These are phyloP conservation scores for Lycodopsis pacificus DNA, from an alignment of 2,797 vertebrate species.

Conservation along the genomic window DNA sequence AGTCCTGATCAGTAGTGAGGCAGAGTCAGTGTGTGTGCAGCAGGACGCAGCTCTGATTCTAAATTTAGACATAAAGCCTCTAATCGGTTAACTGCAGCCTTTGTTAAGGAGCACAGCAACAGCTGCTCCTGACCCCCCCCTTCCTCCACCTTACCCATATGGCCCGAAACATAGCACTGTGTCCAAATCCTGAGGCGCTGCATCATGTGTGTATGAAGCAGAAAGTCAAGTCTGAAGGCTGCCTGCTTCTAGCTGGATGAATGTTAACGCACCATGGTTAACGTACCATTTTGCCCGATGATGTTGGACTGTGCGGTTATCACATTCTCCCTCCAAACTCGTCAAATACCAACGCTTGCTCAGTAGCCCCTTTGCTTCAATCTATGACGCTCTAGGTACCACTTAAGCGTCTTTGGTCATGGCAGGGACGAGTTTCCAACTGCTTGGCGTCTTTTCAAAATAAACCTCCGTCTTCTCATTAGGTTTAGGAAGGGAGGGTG, in stretches of 20 bases:
- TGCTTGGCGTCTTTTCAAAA: neutral
- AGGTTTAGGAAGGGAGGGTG: neutral
- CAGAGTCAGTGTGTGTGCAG: neutral
- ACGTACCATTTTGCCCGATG: too few relatives aligned
- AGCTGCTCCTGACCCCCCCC: conserved; percentile 49
- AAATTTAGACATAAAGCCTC: conserved; percentile 72
- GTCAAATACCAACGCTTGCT: neutral
- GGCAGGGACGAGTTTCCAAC: neutral
- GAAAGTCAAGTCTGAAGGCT: neutral
- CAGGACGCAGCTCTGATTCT: conserved; percentile 21
- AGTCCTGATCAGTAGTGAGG: neutral
- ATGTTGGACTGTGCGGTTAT: too few relatives aligned
- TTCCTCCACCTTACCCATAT: conserved; percentile 5
- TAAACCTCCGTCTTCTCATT: neutral
- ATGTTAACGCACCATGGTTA: neutral
- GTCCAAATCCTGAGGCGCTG: neutral
- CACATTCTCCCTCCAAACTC: neutral
- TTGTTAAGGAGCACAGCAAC: conserved; percentile 41
- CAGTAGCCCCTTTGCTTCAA: too few relatives aligned
- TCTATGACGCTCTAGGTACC: neutral
- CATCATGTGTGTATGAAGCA: neutral
- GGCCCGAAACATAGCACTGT: conserved; percentile 1
- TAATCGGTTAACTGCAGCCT: conserved; percentile 65
- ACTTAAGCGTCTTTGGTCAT: neutral
- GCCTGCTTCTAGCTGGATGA: neutral